Evolutionary conservation across 1,140 invertebrate species (phyloP).

Genomic region (Ridgeia piscesae): DNA sequence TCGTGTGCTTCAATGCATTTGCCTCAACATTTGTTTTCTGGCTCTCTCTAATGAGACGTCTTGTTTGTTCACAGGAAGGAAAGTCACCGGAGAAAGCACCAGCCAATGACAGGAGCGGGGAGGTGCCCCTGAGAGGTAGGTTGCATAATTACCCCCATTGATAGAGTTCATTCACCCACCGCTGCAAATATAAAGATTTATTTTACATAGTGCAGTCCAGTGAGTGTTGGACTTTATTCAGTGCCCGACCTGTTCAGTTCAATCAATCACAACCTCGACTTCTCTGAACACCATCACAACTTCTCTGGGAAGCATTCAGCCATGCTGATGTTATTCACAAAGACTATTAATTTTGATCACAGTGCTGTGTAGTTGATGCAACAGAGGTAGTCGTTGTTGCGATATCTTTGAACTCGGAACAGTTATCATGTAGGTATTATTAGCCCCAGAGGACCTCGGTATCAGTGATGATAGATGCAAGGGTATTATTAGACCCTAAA

Average conservation of each 20-base stretch:
- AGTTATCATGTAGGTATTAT: neutral
- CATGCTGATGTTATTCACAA: too few relatives aligned
- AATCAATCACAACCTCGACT: too few relatives aligned
- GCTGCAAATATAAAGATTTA: too few relatives aligned
- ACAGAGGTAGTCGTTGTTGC: neutral
- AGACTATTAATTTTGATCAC: too few relatives aligned
- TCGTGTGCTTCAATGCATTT: too few relatives aligned
- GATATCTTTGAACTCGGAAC: neutral
- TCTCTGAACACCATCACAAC: too few relatives aligned
- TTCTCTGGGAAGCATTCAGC: too few relatives aligned
- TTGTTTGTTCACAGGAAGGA: neutral
- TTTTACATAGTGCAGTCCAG: too few relatives aligned
- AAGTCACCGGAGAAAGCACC: neutral
- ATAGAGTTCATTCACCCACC: neutral
- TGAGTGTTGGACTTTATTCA: too few relatives aligned
- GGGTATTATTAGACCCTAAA: neutral
- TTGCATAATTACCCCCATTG: neutral
- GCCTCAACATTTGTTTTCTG: too few relatives aligned
- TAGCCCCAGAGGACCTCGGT: neutral
- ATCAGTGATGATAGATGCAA: neutral
- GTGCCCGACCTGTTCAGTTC: too few relatives aligned
- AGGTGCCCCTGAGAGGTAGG: neutral
- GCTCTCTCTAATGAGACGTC: neutral
- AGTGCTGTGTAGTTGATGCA: neutral
- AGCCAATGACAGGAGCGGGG: neutral